Evolutionary conservation across 1,140 invertebrate genomes (phyloP).

Genomic region (Lethocerus indicus): DNA sequence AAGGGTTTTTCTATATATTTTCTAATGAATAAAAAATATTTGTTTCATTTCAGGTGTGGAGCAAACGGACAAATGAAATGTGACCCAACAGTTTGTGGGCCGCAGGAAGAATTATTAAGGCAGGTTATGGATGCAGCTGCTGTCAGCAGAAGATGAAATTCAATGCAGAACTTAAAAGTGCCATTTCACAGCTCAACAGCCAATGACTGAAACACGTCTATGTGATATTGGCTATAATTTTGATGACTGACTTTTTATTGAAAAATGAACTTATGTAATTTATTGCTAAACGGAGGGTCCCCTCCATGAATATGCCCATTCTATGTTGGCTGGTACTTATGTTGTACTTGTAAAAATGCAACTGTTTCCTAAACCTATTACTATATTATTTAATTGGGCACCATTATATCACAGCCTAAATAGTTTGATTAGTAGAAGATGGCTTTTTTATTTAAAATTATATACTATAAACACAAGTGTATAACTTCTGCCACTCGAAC

Average conservation of each 20-base stretch:
- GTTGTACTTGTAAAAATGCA: background rate
- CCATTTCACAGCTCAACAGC: constrained; percentile 8
- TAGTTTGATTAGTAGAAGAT: constrained; percentile 17
- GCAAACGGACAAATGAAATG: constrained; percentile 83
- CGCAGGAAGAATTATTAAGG: constrained; percentile 61
- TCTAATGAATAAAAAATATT: too few species aligned
- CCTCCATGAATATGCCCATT: background rate
- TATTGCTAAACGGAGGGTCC: background rate
- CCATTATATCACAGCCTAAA: constrained; percentile 10
- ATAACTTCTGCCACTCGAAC: constrained; percentile 17
- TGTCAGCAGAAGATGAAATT: constrained; percentile 38
- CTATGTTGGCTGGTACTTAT: background rate
- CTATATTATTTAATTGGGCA: background rate
- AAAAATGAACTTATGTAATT: background rate
- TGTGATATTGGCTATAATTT: background rate
- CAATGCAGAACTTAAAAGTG: constrained; percentile 6
- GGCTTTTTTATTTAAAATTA: constrained; percentile 12
- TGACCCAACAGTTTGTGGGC: constrained; percentile 70
- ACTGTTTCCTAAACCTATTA: background rate
- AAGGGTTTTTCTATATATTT: too few species aligned
- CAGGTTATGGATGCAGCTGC: constrained; percentile 69
- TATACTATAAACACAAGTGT: constrained; percentile 9
- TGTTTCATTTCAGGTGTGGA: constrained; percentile 51
- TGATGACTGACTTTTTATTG: constrained; percentile 2
- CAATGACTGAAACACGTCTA: constrained; percentile 3